Conservation (phyloP, 2,113 vertebrate genomes). For the Colinus virginianus region DNA sequence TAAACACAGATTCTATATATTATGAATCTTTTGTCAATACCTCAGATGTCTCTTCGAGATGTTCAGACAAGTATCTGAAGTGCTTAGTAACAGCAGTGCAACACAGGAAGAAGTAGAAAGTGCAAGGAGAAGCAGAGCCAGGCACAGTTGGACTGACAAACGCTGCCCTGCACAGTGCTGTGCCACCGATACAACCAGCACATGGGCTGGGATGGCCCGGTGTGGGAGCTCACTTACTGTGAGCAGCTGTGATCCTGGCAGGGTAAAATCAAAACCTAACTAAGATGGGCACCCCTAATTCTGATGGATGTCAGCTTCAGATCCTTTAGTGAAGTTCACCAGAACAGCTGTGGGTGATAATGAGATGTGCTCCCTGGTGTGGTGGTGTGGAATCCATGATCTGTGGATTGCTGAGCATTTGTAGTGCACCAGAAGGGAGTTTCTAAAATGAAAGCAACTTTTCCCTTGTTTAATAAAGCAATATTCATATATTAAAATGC, state of each 20-base stretch:
- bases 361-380: background rate
- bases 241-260: background rate
- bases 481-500: background rate
- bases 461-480: background rate
- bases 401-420: background rate
- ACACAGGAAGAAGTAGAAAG: background rate
- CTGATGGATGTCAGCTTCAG: background rate
- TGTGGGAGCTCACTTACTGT: background rate
- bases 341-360: background rate
- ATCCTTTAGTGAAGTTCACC: background rate
- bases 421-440: fast-evolving
- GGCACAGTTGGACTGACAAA: background rate
- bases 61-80: background rate
- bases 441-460: background rate
- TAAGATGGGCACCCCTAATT: background rate
- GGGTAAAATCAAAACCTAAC: background rate
- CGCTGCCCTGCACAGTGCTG: background rate
- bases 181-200: fast-evolving
- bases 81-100: background rate
- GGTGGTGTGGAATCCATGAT: background rate
- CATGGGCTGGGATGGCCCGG: background rate
- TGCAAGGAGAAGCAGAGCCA: background rate
- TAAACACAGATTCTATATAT: background rate
- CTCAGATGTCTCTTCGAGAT: background rate
- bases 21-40: background rate